Conservation (phyloP, 2,888 invertebrate genomes). For the Pomacea canaliculata region DNA sequence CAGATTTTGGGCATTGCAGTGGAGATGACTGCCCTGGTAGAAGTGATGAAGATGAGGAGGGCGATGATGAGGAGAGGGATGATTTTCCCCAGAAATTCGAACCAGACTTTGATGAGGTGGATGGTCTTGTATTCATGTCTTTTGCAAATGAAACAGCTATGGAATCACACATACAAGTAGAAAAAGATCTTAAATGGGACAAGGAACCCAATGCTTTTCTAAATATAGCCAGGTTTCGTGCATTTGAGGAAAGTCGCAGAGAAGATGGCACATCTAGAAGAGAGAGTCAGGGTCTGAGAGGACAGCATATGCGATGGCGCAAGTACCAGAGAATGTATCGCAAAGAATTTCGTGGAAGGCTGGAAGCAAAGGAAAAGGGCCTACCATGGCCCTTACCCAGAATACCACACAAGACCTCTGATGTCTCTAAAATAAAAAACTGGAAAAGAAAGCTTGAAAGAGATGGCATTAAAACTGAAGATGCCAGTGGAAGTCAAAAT, state of each 20-base stretch:
- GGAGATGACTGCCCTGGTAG: not conserved
- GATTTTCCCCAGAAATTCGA: slow-evolving; percentile 31
- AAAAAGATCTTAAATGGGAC: slow-evolving; percentile 47
- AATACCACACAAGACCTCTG: slow-evolving; percentile 49
- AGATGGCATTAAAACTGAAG: not conserved
- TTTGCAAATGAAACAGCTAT: slow-evolving; percentile 54
- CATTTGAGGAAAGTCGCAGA: slow-evolving; percentile 41
- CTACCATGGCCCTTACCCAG: slow-evolving; percentile 7
- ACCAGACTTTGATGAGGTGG: slow-evolving; percentile 63
- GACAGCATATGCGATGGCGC: slow-evolving; percentile 54
- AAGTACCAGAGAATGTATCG: slow-evolving; percentile 54
- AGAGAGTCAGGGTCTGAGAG: slow-evolving; percentile 45
- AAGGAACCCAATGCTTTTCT: slow-evolving; percentile 41
- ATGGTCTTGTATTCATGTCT: slow-evolving; percentile 59
- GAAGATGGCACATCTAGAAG: slow-evolving; percentile 34
- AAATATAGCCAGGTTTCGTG: slow-evolving; percentile 43
- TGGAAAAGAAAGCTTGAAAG: slow-evolving; percentile 55
- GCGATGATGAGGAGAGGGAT: slow-evolving; percentile 23
- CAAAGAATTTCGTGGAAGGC: slow-evolving; percentile 38
- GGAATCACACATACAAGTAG: slow-evolving; percentile 54
- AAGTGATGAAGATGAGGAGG: slow-evolving; percentile 18
- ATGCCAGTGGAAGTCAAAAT: slow-evolving; percentile 17
- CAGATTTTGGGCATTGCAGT: not conserved
- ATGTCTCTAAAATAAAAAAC: slow-evolving; percentile 60
- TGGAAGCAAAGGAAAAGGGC: slow-evolving; percentile 20